Evolutionary conservation across 2,113 vertebrate species (phyloP).

Genomic region (Urocitellus parryii): DNA sequence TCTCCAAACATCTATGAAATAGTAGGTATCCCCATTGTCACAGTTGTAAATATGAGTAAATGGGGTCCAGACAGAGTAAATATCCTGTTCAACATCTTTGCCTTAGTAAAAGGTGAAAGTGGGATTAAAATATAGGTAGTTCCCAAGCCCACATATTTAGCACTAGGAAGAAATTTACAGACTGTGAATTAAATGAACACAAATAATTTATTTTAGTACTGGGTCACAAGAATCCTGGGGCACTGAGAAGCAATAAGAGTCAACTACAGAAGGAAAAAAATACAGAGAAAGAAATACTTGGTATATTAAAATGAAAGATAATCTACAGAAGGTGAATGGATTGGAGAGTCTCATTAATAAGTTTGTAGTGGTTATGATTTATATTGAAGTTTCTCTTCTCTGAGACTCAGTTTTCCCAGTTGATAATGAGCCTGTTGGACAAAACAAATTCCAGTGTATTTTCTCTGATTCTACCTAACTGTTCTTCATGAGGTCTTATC

Average conservation of each 20-base stretch:
- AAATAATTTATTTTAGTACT: not conserved
- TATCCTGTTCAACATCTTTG: no score
- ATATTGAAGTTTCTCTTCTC: not conserved
- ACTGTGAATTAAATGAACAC: not conserved
- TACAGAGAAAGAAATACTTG: not conserved
- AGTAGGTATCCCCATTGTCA: not conserved
- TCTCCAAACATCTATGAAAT: not conserved
- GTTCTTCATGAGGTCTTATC: not conserved
- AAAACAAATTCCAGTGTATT: not conserved
- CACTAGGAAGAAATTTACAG: not conserved
- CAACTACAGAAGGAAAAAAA: not conserved
- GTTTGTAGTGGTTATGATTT: not conserved
- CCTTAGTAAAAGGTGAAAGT: not conserved
- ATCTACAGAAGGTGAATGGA: not conserved
- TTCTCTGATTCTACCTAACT: not conserved
- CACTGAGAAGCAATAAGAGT: not conserved
- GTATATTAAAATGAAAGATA: not conserved
- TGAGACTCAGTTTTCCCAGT: not conserved
- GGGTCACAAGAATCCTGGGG: not conserved
- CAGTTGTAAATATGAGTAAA: not conserved
- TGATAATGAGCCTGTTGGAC: not conserved
- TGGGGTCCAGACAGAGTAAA: not conserved
- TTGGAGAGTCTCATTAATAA: not conserved
- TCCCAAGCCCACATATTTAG: not conserved
- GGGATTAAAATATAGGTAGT: not conserved